Evolutionary conservation across 2,797 vertebrate species (phyloP), one percentile per base, ranked within the genome.

Genomic region (Petrocephalus sullivani): DNA sequence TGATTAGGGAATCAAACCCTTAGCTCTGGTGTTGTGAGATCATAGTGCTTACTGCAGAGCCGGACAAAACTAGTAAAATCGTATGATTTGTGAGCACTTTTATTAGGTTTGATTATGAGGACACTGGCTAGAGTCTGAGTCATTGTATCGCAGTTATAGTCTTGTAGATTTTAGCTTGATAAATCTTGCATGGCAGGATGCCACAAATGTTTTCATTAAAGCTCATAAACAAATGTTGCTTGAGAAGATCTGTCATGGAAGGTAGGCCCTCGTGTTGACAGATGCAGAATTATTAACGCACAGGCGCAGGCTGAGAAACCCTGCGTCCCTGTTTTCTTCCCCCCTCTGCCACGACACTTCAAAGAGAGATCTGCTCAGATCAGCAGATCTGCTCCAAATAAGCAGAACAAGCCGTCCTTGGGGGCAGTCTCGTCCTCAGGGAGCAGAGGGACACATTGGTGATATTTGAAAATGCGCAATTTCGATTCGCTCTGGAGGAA

Each of bases 281-380:
- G 71, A 46, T 41, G 71, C 64, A 14, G 71, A 81, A 82, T 87
- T 87, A 81, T 87, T 87, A 82, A 87, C 33, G 19, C 19, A 23
- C 54, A 12, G 28, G 78, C 1, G 2, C 53, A 12, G 8, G 23
- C 51, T 84, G 19, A 75, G 51, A 57, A 81, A 87, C 58, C 56
- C 71, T 58, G 16, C 64, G 57, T 3, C 53, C 53, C 81, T 78
- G 49, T 87, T 75, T 75, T 51, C 71, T 78, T 78, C 23, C 2
- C 46, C 19, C 51, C 64, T 6, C 64, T 37, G 28, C 12, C 28
- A 33, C 64, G 37, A 46, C 21, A 33, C 67, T 87, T 78, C 64
- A 87, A 87, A 87, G 67, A 21, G 28, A 78, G 28, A 28, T 28
- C 28, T 53, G 54, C 53, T 78, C 21, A 78, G 56, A 49, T 37